Evolutionary conservation across 2,113 vertebrate species (phyloP).

Genomic region (Cygnus atratus): DNA sequence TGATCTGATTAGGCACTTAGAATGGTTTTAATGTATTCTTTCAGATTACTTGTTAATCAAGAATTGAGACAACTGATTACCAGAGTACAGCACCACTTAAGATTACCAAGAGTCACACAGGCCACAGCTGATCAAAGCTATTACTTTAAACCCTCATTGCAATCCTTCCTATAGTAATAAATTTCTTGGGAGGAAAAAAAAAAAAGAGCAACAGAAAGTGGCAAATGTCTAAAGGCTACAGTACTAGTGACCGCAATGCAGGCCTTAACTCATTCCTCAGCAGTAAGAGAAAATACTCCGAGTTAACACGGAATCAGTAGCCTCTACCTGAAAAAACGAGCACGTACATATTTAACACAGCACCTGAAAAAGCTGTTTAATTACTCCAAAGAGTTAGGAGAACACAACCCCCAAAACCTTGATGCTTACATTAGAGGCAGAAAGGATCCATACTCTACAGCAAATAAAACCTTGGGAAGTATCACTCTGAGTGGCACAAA

Average conservation of each 20-base stretch:
- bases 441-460: constrained; percentile 12
- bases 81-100: not conserved
- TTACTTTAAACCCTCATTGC: not conserved
- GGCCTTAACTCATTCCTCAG: not conserved
- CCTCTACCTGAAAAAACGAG: not conserved
- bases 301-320: not conserved
- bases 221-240: not conserved
- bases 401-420: not conserved
- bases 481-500: constrained; percentile 10
- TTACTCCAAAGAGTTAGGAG: not conserved
- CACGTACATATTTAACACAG: not conserved
- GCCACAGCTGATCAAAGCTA: not conserved
- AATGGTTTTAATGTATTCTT: not conserved
- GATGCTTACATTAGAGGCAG: not conserved
- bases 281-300: not conserved
- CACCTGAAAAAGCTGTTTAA: not conserved
- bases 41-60: not conserved
- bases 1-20: not conserved
- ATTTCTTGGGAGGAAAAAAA: not conserved
- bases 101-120: not conserved
- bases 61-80: not conserved
- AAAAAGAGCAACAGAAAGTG: not conserved
- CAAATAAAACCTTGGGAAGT: constrained; percentile 17
- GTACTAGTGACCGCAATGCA: not conserved
- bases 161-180: not conserved